Conservation (phyloP, 2,797 vertebrate species). For the Tragopan temminckii region DNA sequence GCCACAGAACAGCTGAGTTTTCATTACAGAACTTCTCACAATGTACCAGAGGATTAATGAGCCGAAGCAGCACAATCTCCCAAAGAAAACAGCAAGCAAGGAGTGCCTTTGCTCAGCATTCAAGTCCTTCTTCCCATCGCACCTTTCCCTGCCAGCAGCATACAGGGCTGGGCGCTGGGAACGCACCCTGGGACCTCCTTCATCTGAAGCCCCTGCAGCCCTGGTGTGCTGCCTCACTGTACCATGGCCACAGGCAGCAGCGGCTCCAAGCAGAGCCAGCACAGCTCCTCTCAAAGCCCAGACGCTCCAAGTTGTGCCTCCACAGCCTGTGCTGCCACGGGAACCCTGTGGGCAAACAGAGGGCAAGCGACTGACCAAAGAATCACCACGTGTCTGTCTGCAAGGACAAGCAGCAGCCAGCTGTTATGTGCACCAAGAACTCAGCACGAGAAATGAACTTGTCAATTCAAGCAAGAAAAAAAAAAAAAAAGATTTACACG, state of each 20-base stretch:
- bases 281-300: background rate
- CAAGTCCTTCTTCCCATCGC: background rate
- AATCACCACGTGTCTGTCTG: background rate
- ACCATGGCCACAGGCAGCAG: background rate
- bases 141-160: background rate
- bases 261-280: background rate
- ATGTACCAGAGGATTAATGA: background rate
- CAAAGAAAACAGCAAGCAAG: background rate
- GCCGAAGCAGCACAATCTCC: background rate
- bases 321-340: rapidly evolving
- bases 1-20: background rate
- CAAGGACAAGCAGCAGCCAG: background rate
- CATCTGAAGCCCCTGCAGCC: background rate
- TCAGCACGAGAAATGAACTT: background rate
- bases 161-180: rapidly evolving
- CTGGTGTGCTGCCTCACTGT: too few relatives aligned
- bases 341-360: background rate
- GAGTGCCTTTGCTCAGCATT: background rate
- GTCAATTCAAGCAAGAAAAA: background rate
- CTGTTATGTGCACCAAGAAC: background rate
- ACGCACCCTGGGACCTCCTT: background rate
- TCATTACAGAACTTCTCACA: background rate
- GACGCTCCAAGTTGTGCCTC: background rate
- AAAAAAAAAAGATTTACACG: background rate
- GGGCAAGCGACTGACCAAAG: background rate